phyloP scores from a whole-genome alignment of 2,888 invertebrate genomes.

The Fissipunctia ypsillon region DNA sequence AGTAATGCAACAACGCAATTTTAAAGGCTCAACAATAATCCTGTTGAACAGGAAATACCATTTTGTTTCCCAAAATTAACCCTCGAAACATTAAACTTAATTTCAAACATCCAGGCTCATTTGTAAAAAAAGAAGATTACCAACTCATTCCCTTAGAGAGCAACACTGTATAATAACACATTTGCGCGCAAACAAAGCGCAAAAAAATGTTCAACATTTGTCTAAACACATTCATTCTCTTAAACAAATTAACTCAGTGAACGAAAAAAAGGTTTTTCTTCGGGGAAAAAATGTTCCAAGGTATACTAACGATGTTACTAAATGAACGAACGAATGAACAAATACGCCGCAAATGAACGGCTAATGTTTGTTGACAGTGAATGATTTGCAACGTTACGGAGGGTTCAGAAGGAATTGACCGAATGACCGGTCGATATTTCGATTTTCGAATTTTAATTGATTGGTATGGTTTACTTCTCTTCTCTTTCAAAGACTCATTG shows the following conservation, averaged over 20 bases:
- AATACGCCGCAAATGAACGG: slow-evolving; percentile 79
- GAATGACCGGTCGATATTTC: slow-evolving; percentile 58
- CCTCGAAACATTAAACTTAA: slow-evolving; percentile 64
- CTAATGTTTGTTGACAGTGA: slow-evolving; percentile 81
- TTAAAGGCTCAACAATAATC: slow-evolving; percentile 51
- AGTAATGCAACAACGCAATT: slow-evolving; percentile 51
- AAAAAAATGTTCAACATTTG: slow-evolving; percentile 73
- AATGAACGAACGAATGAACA: slow-evolving; percentile 80
- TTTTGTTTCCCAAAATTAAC: slow-evolving; percentile 56
- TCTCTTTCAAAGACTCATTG: not conserved
- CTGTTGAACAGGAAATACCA: slow-evolving; percentile 43
- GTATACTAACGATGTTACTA: slow-evolving; percentile 76
- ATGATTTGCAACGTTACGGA: slow-evolving; percentile 76
- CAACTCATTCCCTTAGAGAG: slow-evolving; percentile 61
- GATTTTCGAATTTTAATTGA: slow-evolving; percentile 65
- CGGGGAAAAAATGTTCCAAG: slow-evolving; percentile 62
- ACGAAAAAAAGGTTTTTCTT: slow-evolving; percentile 66
- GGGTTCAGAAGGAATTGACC: slow-evolving; percentile 73
- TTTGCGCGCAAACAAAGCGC: slow-evolving; percentile 71
- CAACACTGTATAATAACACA: slow-evolving; percentile 68
- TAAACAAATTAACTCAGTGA: slow-evolving; percentile 79
- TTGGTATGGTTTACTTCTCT: slow-evolving; percentile 45
- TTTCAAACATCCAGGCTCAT: slow-evolving; percentile 59
- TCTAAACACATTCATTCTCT: slow-evolving; percentile 79
- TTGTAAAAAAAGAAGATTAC: slow-evolving; percentile 66